A percentile compares a stretch with the other conserved stretches of the same genome.
Conservation (phyloP, 2,888 invertebrate genomes). For the Polyommatus iphigenia region DNA sequence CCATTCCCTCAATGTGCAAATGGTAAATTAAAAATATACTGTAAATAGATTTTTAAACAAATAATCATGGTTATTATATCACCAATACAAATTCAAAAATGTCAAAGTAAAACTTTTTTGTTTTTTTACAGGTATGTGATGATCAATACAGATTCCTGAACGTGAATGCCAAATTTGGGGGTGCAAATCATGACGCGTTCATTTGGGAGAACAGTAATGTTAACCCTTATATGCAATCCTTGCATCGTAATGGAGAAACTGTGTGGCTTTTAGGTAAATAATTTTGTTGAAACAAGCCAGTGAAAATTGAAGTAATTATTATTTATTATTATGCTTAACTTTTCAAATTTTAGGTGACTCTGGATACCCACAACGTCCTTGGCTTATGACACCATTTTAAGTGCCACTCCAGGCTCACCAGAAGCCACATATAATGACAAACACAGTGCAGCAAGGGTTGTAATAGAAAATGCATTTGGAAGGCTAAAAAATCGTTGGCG, state of each 20-base stretch:
- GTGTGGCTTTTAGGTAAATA: slow-evolving; percentile 17
- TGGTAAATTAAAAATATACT: slow-evolving; percentile 33
- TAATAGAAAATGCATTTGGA: slow-evolving; percentile 22
- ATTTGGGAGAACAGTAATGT: slow-evolving; percentile 38
- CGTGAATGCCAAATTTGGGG: slow-evolving; percentile 39
- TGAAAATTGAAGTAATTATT: neutral
- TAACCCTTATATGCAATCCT: slow-evolving; percentile 32
- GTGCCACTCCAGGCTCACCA: neutral
- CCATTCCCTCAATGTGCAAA: slow-evolving; percentile 33
- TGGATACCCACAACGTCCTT: neutral
- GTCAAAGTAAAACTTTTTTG: too few species aligned
- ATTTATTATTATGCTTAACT: slow-evolving; percentile 11
- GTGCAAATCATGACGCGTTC: slow-evolving; percentile 39
- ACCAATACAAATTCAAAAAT: too few species aligned
- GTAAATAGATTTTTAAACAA: too few species aligned
- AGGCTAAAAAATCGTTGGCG: slow-evolving; percentile 27
- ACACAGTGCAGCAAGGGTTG: neutral
- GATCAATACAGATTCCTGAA: slow-evolving; percentile 31
- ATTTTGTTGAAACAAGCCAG: too few species aligned
- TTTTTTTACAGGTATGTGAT: slow-evolving; percentile 36
- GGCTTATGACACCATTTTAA: neutral
- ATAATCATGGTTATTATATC: too few species aligned
- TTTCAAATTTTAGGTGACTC: slow-evolving; percentile 16
- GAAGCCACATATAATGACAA: neutral
- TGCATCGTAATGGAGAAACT: slow-evolving; percentile 32